These are phyloP conservation scores for Emydocephalus ijimae DNA, from an alignment of 2,113 vertebrate species.

Conservation along the genomic window DNA sequence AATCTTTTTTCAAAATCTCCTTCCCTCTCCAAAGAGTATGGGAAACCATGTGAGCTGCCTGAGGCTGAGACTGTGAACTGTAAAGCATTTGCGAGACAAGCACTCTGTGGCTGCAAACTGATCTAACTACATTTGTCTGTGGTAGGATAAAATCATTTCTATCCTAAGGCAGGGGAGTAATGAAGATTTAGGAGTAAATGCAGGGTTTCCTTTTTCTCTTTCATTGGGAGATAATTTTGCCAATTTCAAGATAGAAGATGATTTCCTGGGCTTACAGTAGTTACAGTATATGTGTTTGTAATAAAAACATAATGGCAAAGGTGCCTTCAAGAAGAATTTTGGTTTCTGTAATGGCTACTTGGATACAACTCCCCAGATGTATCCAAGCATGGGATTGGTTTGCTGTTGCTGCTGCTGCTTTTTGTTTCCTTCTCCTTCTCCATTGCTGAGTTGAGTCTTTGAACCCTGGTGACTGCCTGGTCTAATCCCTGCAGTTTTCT, in stretches of 20 bases:
- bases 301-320: not conserved
- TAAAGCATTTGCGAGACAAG: slow-evolving; percentile 7
- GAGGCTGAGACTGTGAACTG: slow-evolving; percentile 1
- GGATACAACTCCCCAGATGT: not conserved
- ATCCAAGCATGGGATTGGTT: not conserved
- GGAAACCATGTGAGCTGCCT: not conserved
- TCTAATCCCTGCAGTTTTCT: not conserved
- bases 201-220: not conserved
- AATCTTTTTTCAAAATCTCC: slow-evolving; percentile 3
- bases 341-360: not conserved
- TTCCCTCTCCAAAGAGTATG: slow-evolving; percentile 2
- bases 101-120: not conserved
- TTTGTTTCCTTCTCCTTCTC: not conserved
- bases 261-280: not conserved
- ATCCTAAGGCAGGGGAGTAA: slow-evolving; percentile 8
- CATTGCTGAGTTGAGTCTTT: not conserved
- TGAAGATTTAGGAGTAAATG: slow-evolving; percentile 7
- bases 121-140: slow-evolving; percentile 2
- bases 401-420: not conserved
- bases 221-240: slow-evolving; percentile 7
- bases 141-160: slow-evolving; percentile 25
- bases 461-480: not conserved
- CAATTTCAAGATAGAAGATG: slow-evolving; percentile 5
- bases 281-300: not conserved
- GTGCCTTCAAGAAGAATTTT: not conserved